Evolutionary conservation across 1,140 invertebrate species (phyloP), one percentile per base, ranked within the genome.

Genomic region (Rhysida immarginata): DNA sequence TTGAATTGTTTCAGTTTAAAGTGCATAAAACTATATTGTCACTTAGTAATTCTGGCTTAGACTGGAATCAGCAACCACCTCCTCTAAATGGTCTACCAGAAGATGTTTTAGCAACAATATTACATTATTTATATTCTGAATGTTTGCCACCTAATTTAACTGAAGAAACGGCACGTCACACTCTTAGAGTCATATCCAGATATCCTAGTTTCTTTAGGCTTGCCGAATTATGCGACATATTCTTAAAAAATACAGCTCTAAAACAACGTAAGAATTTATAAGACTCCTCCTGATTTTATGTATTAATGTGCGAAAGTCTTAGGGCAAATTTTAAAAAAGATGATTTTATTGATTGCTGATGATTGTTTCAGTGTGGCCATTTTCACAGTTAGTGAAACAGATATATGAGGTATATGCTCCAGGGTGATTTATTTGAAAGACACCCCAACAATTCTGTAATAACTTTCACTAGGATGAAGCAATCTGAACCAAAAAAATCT

Each of bases 71-170:
- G 50, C 60, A 64, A 3, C 62, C 64, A 16, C 54, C 64, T 16
- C 74, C 75, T 16, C 66, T 80, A 24, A 63, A 65, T 53, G 69
- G 72, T 29, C 59, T 81, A 27, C 73, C 74, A 5, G 75, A 77
- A 53, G 76, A 78, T 61, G 75, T 80, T 18, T 60, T 82, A 11
- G 71, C 70, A 21, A 76, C 76, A 14, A 72, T 78, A 45, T 66
- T 82, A 13, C 73, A 81, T 65, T 82, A 75, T 65, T 63, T 82
- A 11, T 82, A 82, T 61, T 72, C 77, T n/a, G 78, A 81, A 62
- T 78, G 78, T 59, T 65, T 82, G 60, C 78, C 79, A 13, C 27
- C 66, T 23, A 70, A 71, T 56, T 64, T 81, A 46, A 69, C 73
- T 21, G 77, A 78, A 61, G 68, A 72, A 29, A 75, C 75, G 2